Conservation (phyloP, 2,888 invertebrate species). For the Limnephilus auricula region DNA sequence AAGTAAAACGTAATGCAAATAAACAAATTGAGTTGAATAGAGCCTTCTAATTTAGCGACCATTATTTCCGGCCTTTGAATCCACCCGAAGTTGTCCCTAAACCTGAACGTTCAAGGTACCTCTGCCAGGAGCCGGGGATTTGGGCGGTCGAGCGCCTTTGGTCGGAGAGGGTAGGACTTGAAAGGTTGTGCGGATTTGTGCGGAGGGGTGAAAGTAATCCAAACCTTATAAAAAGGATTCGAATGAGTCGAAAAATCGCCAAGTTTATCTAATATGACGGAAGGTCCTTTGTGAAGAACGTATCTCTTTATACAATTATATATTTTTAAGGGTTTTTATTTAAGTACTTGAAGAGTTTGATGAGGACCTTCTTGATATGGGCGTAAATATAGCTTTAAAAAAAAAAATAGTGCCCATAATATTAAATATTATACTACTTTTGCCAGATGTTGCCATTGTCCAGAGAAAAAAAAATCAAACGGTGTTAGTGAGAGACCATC, state of each 20-base stretch:
- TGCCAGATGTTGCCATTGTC: too few species aligned
- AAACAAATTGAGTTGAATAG: background rate
- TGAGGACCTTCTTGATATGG: background rate
- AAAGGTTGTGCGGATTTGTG: conserved; percentile 2
- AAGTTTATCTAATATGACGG: background rate
- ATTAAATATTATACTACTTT: too few species aligned
- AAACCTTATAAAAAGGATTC: conserved; percentile 2
- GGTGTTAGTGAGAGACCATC: too few species aligned
- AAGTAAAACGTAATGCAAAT: background rate
- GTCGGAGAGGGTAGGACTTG: background rate
- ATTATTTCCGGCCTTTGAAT: background rate
- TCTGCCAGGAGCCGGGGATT: background rate
- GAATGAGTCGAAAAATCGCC: conserved; percentile 2
- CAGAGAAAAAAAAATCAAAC: too few species aligned
- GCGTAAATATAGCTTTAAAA: too few species aligned
- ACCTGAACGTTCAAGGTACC: background rate
- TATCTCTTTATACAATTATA: background rate
- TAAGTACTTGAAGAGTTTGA: background rate
- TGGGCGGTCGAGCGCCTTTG: background rate
- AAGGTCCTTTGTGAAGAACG: background rate
- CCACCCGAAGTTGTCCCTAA: background rate
- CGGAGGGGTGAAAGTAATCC: conserved; percentile 2
- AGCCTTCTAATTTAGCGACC: background rate
- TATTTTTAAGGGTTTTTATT: background rate
- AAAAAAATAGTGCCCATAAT: too few species aligned